Evolutionary conservation across 2,888 invertebrate genomes (phyloP).

Genomic region (Strigamia crassipes): DNA sequence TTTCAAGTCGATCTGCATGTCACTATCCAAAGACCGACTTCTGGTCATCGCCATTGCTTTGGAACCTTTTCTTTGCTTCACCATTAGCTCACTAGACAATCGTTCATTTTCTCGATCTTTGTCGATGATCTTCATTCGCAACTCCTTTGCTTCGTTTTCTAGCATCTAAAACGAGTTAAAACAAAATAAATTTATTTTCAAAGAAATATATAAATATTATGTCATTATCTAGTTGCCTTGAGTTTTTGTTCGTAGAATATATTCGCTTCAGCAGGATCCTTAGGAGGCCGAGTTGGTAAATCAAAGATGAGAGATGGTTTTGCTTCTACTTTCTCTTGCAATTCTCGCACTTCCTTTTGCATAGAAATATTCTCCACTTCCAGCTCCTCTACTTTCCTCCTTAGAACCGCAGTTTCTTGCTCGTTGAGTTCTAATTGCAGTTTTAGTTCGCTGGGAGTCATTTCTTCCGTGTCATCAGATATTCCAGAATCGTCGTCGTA

Average conservation of each 20-base stretch:
- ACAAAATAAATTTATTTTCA: not conserved
- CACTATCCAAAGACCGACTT: slow-evolving; percentile 59
- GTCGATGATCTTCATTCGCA: slow-evolving; percentile 75
- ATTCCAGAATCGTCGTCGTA: slow-evolving; percentile 21
- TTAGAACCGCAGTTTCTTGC: slow-evolving; percentile 82
- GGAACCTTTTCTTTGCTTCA: slow-evolving; percentile 56
- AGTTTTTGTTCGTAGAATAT: slow-evolving; percentile 46
- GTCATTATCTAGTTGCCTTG: slow-evolving; percentile 17
- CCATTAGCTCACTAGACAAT: slow-evolving; percentile 73
- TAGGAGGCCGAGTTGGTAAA: slow-evolving; percentile 49
- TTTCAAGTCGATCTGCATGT: slow-evolving; percentile 66
- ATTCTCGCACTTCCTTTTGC: slow-evolving; percentile 72
- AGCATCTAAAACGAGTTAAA: slow-evolving; percentile 57
- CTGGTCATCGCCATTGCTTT: slow-evolving; percentile 54
- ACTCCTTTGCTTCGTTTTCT: slow-evolving; percentile 71
- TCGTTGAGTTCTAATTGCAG: slow-evolving; percentile 85
- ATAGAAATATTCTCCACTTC: slow-evolving; percentile 77
- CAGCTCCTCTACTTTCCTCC: slow-evolving; percentile 80
- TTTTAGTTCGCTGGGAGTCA: slow-evolving; percentile 73
- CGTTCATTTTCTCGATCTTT: slow-evolving; percentile 77
- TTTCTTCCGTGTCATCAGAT: slow-evolving; percentile 8
- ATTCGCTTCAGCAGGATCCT: slow-evolving; percentile 40
- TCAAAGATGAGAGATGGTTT: slow-evolving; percentile 50
- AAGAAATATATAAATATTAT: not conserved
- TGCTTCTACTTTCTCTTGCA: slow-evolving; percentile 71